phyloP scores from a whole-genome alignment of 2,888 invertebrate genomes.

The Eubasilissa splendida region DNA sequence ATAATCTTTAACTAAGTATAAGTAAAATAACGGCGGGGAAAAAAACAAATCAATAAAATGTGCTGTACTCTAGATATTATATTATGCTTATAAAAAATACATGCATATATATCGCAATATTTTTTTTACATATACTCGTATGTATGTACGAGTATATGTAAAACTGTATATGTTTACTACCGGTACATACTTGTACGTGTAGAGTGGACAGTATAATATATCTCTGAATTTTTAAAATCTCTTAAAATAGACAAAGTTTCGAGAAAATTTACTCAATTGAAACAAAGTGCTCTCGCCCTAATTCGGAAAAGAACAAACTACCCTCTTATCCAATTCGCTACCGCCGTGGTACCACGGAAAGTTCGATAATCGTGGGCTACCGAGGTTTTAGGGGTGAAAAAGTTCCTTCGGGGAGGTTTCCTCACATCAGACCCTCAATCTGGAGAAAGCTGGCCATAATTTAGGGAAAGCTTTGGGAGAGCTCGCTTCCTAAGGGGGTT shows the following conservation, averaged over 20 bases:
- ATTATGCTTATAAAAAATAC: too few species aligned
- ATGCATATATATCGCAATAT: too few species aligned
- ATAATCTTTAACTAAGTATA: too few species aligned
- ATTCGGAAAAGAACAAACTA: constrained; percentile 17
- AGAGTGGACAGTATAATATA: too few species aligned
- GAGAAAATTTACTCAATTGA: constrained; percentile 23
- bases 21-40: too few species aligned
- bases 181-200: too few species aligned
- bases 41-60: too few species aligned
- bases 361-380: constrained; percentile 32
- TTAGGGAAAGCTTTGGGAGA: constrained; percentile 54
- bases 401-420: constrained; percentile 39
- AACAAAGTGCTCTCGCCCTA: constrained; percentile 21
- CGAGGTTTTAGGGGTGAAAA: constrained; percentile 29
- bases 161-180: too few species aligned
- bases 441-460: constrained; percentile 55
- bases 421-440: constrained; percentile 49
- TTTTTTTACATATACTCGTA: too few species aligned
- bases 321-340: constrained; percentile 23
- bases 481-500: constrained; percentile 55
- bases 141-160: too few species aligned
- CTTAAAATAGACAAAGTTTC: neutral
- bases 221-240: neutral
- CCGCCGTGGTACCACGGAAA: neutral
- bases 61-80: too few species aligned